Conservation (phyloP, 2,797 vertebrate genomes). For the Clarias platycephalus region DNA sequence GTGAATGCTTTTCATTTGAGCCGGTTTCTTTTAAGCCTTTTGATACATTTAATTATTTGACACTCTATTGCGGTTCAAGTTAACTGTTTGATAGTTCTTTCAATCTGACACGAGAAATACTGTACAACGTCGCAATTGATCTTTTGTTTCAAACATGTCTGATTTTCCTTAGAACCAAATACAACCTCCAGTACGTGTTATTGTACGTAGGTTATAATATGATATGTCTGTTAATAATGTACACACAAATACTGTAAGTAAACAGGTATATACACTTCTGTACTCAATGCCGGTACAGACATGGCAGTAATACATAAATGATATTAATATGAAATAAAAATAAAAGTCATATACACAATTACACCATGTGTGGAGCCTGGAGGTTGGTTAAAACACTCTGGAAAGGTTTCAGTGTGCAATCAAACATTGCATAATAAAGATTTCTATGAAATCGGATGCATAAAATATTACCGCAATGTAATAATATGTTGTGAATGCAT, state of each 20-base stretch:
- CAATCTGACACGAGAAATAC: neutral
- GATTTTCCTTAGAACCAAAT: neutral
- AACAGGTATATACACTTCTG: neutral
- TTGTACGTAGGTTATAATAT: neutral
- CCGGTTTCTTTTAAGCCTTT: neutral
- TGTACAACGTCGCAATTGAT: neutral
- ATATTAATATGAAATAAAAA: neutral
- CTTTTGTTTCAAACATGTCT: neutral
- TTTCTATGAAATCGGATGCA: neutral
- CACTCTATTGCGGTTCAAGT: neutral
- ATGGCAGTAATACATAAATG: neutral
- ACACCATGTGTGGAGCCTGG: no score
- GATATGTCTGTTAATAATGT: neutral
- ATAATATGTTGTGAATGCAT: neutral
- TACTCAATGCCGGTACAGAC: neutral
- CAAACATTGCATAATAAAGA: constrained; percentile 18
- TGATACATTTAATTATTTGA: neutral
- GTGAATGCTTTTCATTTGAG: neutral
- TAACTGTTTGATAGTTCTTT: neutral
- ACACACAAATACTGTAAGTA: neutral
- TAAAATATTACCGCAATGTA: neutral
- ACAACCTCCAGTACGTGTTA: neutral
- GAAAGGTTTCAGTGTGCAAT: neutral
- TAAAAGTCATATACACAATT: neutral
- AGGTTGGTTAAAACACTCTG: neutral